Evolutionary conservation across 2,888 invertebrate genomes (phyloP), one percentile per base, ranked within the genome.

Genomic region (Drosophila ustulata): DNA sequence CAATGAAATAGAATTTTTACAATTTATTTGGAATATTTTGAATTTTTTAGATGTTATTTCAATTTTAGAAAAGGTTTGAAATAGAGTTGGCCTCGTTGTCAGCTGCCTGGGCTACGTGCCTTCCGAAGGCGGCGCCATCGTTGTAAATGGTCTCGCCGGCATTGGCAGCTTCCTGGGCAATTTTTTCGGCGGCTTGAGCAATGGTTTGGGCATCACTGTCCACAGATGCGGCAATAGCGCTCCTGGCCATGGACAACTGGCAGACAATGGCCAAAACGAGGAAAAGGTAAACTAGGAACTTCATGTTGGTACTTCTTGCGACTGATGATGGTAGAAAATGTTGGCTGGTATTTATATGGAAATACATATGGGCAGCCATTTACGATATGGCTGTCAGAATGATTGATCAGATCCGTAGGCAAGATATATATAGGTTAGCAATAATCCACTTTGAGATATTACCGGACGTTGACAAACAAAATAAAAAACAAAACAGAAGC

Each of bases 261-360:
- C 58, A 43, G 13, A 50, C 30, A 23, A 50, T 28, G 50, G 30
- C 58, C 41, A 49, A 39, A 5, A 59, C 50, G 13, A 59, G 9
- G 23, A 59, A 23, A 3, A 50, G 41, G 32, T 41, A 50, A 8
- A 59, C 50, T 30, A 59, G 7, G 32, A 59, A 50, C 39, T 59
- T 59, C 58, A 59, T 50, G 30, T 28, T 50, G 23, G 7, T 25
- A 9, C 41, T 50, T 13, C n/a, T n/a, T 37, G 37, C 37, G n/a
- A 37, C 37, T 37, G n/a, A 37, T 37, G 37, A 37, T 37, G 37
- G n/a, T 5, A 6, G 9, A 37, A 5, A 49, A 41, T 5, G 8
- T 25, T 9, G 7, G 9, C 50, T 9, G 4, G n/a, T 50, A 50
- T 59, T 59, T 59, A 59, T 59, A 50, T 25, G 30, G 25, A 43